These are phyloP conservation scores for Helicoverpa assulta DNA, from an alignment of 2,888 invertebrate species.

Conservation along the genomic window DNA sequence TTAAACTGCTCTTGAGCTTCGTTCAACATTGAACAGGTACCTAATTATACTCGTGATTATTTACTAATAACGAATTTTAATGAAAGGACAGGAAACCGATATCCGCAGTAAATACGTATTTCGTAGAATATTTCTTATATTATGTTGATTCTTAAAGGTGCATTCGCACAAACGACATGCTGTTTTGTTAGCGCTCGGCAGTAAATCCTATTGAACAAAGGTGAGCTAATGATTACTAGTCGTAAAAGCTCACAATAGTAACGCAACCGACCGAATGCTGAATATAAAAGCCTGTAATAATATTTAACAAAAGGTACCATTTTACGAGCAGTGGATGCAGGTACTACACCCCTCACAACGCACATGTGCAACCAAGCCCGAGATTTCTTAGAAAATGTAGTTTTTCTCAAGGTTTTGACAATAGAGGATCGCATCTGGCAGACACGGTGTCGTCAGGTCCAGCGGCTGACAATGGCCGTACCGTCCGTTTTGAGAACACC, in stretches of 20 bases:
- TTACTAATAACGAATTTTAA: conserved; percentile 40
- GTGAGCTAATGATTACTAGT: conserved; percentile 56
- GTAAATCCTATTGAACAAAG: conserved; percentile 52
- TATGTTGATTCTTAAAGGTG: conserved; percentile 19
- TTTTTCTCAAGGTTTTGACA: conserved; percentile 73
- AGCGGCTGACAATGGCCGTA: conserved; percentile 70
- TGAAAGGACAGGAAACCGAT: conserved; percentile 51
- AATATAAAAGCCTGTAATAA: conserved; percentile 50
- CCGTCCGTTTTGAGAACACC: conserved; percentile 59
- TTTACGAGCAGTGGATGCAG: conserved; percentile 66
- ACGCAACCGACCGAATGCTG: conserved; percentile 51
- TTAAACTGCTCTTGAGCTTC: conserved; percentile 24
- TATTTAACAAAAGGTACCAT: conserved; percentile 65
- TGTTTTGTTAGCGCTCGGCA: conserved; percentile 18
- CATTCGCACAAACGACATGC: conserved; percentile 31
- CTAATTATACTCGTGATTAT: conserved; percentile 9
- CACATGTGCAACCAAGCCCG: conserved; percentile 78
- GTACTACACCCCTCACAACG: conserved; percentile 71
- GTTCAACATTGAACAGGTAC: conserved; percentile 29
- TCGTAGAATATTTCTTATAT: conserved; percentile 35
- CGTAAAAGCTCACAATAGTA: conserved; percentile 58
- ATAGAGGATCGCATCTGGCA: conserved; percentile 81
- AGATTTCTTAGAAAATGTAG: conserved; percentile 75
- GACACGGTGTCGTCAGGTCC: conserved; percentile 81
- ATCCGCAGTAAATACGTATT: conserved; percentile 43